A percentile compares a stretch with the other conserved stretches of the same genome.
Conservation (phyloP, 2,797 vertebrate species). For the Paguma larvata region DNA sequence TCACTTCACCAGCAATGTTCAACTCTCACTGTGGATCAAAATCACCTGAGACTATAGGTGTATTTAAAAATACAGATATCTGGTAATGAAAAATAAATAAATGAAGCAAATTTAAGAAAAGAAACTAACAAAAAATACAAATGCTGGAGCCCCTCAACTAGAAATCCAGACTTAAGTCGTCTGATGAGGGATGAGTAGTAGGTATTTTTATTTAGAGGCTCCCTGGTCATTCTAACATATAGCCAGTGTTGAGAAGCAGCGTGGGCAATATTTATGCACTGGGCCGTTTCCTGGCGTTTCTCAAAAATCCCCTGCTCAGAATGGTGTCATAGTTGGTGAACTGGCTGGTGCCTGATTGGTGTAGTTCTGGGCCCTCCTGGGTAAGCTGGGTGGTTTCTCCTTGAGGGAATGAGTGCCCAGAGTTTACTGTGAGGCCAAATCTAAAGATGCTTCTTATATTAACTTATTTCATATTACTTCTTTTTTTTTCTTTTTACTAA, state of each 20-base stretch:
- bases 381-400: not conserved
- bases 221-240: not conserved
- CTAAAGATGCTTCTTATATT: not conserved
- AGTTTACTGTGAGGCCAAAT: not conserved
- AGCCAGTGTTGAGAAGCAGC: not conserved
- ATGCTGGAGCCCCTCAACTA: not conserved
- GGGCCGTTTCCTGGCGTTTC: not conserved
- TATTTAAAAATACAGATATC: not conserved
- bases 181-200: not conserved
- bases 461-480: not conserved
- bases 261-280: not conserved
- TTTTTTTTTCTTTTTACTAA: not conserved
- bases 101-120: not conserved
- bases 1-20: not conserved
- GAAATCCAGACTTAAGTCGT: not conserved
- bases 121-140: not conserved
- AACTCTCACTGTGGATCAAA: not conserved
- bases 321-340: not conserved
- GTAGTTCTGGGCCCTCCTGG: not conserved
- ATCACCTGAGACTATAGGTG: not conserved
- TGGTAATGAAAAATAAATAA: not conserved
- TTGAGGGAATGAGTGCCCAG: not conserved
- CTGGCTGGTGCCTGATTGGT: not conserved
- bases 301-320: not conserved
- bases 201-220: not conserved